Base-by-base conservation (phyloP, 1,140 invertebrate species). In the Chrysomallon squamiferum region DNA sequence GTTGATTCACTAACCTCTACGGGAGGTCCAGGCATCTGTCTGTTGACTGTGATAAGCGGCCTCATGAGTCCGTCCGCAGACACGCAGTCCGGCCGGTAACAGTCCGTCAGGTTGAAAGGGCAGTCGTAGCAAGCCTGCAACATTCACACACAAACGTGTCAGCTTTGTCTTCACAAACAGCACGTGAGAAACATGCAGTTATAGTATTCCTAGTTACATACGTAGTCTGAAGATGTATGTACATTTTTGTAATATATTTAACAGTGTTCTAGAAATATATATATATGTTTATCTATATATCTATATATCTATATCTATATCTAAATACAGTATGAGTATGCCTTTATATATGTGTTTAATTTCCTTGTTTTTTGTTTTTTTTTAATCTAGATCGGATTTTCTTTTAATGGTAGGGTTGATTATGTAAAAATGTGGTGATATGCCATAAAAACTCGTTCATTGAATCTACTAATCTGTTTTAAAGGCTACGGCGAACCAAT, bases 1-100 rank as follows among this genome's bases (percentile, higher is more conserved):
- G n/a, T n/a, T n/a, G n/a, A 20, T 33, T 27, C 9, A 68, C 69
- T 71, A 66, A 81, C 93, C 87, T 95, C 91, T 45, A 97, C 91
- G 1, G 89, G 78, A 11, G 94, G 94, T 62, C 94, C 94, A 1
- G 95, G 95, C 85, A 96, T 88, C 86, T 91, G 91, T 62, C 94
- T 89, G 85, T 96, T 96, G 11, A 95, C 89, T 0, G 93, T 90
- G 4, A 92, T 88, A 25, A 97, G 82, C 0, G 90, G 86, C 69
- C 93, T 87, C 30, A 88, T 87, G 7, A 92, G 86, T 0, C 95
- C 95, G 82, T 96, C 93, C 3, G 90, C 93, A 3, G 92, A 86
- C 59, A 96, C 88, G 76, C 95, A 97, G 74, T 96, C 91, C 0
- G 89, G 88, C 49, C 91, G 85, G 47, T 86, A 87, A 77, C 95